Evolutionary conservation across 2,888 invertebrate species (phyloP).

Genomic region (Lacanobia wlatinum): DNA sequence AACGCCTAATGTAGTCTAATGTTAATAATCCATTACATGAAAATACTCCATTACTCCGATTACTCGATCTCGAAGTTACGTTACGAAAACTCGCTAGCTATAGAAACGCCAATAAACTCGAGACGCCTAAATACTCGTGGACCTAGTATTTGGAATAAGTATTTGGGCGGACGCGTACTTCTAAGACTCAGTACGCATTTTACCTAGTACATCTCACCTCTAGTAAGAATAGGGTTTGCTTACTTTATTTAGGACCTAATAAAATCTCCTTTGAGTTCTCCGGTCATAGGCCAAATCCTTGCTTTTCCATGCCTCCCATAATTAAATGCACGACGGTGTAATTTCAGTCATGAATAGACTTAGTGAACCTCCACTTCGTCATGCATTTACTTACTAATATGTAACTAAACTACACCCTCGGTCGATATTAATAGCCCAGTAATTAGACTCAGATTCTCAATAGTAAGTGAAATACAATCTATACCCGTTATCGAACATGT

Average conservation of each 20-base stretch:
- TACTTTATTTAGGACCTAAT: background rate
- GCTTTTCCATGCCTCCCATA: background rate
- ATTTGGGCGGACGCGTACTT: too few species aligned
- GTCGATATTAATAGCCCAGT: background rate
- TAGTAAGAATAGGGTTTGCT: background rate
- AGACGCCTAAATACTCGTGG: too few species aligned
- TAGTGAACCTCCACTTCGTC: background rate
- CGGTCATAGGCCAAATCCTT: background rate
- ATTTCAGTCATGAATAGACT: background rate
- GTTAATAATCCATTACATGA: too few species aligned
- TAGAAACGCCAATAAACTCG: too few species aligned
- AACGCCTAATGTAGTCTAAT: too few species aligned
- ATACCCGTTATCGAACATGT: constrained; percentile 34
- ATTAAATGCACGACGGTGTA: background rate
- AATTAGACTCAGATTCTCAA: background rate
- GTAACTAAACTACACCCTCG: background rate
- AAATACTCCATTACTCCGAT: too few species aligned
- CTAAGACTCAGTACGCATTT: too few species aligned
- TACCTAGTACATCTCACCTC: too few species aligned
- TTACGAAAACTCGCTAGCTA: too few species aligned
- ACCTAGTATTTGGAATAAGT: too few species aligned
- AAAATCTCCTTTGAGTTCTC: background rate
- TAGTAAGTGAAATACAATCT: constrained; percentile 46
- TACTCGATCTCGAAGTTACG: too few species aligned
- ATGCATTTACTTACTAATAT: background rate